These are phyloP conservation scores for Polydrusus pterygomalis DNA, from an alignment of 2,888 invertebrate species.

Conservation along the genomic window DNA sequence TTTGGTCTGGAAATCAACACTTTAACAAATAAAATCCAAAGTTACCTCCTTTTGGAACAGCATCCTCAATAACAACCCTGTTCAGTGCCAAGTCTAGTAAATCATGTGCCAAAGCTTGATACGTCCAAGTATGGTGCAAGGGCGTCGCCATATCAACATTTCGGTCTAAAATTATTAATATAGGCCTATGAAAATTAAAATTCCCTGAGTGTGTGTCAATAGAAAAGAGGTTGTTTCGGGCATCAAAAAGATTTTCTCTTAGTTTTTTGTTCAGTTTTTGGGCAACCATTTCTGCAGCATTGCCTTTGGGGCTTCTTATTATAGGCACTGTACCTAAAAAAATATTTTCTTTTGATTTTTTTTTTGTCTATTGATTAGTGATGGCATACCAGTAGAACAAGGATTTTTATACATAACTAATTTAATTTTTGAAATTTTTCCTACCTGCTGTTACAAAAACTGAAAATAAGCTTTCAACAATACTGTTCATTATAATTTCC, in stretches of 20 bases:
- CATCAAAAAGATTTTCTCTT: conserved; percentile 96
- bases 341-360: neutral
- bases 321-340: conserved; percentile 86
- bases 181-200: conserved; percentile 93
- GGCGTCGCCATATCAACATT: conserved; percentile 98
- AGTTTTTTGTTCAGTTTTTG: conserved; percentile 97
- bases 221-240: conserved; percentile 95
- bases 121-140: conserved; percentile 99
- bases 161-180: conserved; percentile 93
- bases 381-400: too few relatives aligned
- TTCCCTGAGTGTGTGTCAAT: conserved; percentile 86
- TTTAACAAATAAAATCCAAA: neutral
- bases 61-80: conserved; percentile 74
- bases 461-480: conserved; percentile 97
- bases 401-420: too few relatives aligned
- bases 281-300: conserved; percentile 99
- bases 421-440: too few relatives aligned
- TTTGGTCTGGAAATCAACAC: neutral
- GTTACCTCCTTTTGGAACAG: conserved; percentile 50
- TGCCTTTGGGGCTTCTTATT: conserved; percentile 93
- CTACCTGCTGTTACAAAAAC: conserved; percentile 96
- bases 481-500: conserved; percentile 93
- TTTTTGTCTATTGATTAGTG: too few relatives aligned
- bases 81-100: conserved; percentile 94
- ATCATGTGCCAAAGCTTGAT: conserved; percentile 98